Conservation (phyloP, 2,113 vertebrate genomes). For the Panurus biarmicus region DNA sequence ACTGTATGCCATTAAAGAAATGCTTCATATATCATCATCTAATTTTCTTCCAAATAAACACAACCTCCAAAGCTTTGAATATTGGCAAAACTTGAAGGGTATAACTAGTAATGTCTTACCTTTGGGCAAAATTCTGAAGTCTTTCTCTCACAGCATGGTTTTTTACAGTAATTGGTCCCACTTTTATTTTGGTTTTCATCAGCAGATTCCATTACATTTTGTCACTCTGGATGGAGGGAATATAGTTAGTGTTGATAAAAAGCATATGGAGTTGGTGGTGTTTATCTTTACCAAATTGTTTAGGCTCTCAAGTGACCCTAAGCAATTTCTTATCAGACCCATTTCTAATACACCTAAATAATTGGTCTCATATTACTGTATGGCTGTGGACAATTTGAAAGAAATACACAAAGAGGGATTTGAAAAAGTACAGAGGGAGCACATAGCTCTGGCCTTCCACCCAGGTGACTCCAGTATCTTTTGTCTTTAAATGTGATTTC, state of each 20-base stretch:
- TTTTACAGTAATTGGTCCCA: background rate
- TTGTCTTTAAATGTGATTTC: background rate
- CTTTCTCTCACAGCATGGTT: background rate
- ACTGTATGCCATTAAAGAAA: background rate
- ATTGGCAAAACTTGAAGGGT: background rate
- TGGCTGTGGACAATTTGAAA: background rate
- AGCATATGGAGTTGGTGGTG: accelerated
- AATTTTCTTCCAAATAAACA: background rate
- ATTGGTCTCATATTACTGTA: background rate
- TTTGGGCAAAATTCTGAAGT: background rate
- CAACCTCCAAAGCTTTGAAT: background rate
- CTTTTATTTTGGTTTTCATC: background rate
- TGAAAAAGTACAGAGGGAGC: background rate
- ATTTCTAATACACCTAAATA: background rate
- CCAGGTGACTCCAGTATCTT: background rate
- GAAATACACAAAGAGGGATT: background rate
- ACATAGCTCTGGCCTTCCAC: background rate
- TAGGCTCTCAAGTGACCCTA: background rate
- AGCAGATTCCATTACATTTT: background rate
- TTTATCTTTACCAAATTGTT: background rate
- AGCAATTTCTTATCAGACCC: background rate
- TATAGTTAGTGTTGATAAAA: background rate
- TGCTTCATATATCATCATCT: background rate
- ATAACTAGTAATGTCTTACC: background rate
- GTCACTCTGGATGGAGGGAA: background rate